Evolutionary conservation across 2,888 invertebrate genomes (phyloP).

Genomic region (Sceliomorpha sp.): DNA sequence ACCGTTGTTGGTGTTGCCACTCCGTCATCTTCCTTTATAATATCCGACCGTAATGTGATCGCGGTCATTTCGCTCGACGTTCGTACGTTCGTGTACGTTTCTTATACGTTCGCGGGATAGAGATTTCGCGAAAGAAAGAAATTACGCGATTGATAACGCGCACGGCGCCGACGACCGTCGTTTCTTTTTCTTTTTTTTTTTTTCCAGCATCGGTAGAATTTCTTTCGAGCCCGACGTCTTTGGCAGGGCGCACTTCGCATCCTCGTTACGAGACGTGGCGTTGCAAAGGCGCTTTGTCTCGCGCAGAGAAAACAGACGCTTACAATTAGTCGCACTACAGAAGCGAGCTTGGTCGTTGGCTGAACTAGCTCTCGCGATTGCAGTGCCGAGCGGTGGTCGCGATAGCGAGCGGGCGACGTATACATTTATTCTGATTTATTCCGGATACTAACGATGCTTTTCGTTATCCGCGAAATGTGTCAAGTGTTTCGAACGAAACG

Average conservation of each 20-base stretch:
- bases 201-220: too few species aligned
- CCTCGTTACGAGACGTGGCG: too few species aligned
- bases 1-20: slow-evolving; percentile 40
- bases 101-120: background rate
- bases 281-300: too few species aligned
- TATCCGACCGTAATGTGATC: slow-evolving; percentile 13
- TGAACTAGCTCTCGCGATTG: too few species aligned
- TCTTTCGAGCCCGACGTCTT: too few species aligned
- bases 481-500: background rate
- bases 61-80: slow-evolving; percentile 18
- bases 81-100: too few species aligned
- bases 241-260: too few species aligned
- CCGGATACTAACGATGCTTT: too few species aligned
- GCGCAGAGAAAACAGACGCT: slow-evolving; percentile 8
- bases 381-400: too few species aligned
- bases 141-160: too few species aligned
- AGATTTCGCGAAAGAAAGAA: background rate
- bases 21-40: slow-evolving; percentile 28
- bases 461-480: background rate
- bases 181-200: too few species aligned
- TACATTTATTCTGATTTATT: slow-evolving; percentile 8
- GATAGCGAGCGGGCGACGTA: background rate
- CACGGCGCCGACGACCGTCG: too few species aligned
- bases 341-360: background rate
- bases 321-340: slow-evolving; percentile 6